Percentiles rank a stretch among this genome's conserved stretches.
Evolutionary conservation across 2,113 vertebrate species (phyloP).

Genomic region (Apistogramma diplotaenia): DNA sequence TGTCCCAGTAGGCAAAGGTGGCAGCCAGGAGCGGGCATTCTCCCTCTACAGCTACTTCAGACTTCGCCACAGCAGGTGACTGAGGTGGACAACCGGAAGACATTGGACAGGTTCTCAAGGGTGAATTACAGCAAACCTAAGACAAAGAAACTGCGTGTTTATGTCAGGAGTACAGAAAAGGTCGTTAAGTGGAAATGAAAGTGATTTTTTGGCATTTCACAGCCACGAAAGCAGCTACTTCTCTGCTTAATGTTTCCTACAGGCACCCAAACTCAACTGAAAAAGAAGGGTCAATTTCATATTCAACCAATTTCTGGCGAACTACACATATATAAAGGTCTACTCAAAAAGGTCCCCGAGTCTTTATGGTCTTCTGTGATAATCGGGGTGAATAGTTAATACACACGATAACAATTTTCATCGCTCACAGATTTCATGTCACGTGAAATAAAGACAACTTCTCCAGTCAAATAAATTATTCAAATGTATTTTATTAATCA

Average conservation of each 20-base stretch:
- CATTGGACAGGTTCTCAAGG: conserved; percentile 70
- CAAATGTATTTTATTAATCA: background rate
- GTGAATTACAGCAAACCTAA: background rate
- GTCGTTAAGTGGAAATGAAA: conserved; percentile 11
- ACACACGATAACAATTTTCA: background rate
- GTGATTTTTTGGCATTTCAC: background rate
- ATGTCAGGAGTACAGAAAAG: background rate
- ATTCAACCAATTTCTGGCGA: accelerated
- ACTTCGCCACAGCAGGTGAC: conserved; percentile 95
- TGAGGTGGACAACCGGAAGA: conserved; percentile 91
- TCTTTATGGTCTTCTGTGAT: background rate
- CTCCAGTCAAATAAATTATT: background rate
- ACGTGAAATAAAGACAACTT: background rate
- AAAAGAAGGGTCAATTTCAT: background rate
- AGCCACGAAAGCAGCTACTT: background rate
- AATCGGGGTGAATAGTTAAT: background rate
- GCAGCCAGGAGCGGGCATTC: conserved; percentile 93
- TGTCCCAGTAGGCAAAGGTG: conserved; percentile 99
- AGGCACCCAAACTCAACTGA: background rate
- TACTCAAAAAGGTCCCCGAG: background rate
- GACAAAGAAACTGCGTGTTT: background rate
- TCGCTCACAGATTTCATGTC: background rate
- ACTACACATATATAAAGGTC: background rate
- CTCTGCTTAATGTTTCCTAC: background rate
- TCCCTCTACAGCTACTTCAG: conserved; percentile 86